A percentile compares a stretch with the other conserved stretches of the same genome.
Conservation (phyloP, 1,140 invertebrate genomes). For the Leptonema lineaticorne region DNA sequence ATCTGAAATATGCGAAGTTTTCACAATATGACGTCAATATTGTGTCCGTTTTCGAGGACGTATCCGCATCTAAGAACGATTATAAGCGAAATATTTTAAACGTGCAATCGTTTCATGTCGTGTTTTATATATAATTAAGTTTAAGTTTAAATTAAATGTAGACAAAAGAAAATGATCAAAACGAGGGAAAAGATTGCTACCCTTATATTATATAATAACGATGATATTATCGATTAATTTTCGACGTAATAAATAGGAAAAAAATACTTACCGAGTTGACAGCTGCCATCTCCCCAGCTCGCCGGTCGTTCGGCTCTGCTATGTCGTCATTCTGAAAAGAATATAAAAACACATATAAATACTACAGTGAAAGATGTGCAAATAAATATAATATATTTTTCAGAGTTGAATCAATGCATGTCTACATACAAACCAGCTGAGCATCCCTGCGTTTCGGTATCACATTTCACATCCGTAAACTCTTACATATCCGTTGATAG, state of each 20-base stretch:
- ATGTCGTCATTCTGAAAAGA: conserved; percentile 41
- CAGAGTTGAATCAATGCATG: not conserved
- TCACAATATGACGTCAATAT: not conserved
- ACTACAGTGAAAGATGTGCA: not conserved
- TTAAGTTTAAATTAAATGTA: no score
- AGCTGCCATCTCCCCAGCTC: conserved; percentile 38
- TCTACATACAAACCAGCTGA: conserved; percentile 41
- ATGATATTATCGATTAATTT: no score
- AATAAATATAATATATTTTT: not conserved
- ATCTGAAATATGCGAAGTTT: conserved; percentile 1
- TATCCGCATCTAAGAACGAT: not conserved
- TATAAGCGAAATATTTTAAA: no score
- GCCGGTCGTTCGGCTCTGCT: conserved; percentile 39
- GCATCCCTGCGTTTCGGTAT: conserved; percentile 27
- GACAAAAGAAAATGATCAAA: no score
- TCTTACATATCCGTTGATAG: conserved; percentile 3
- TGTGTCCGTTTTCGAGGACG: not conserved
- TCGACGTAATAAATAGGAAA: no score
- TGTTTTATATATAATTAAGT: no score
- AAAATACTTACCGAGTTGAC: conserved; percentile 42
- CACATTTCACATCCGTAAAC: conserved; percentile 7
- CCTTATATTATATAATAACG: no score
- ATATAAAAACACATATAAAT: conserved; percentile 1
- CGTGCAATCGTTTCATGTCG: no score
- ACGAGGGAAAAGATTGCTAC: no score